Evolutionary conservation across 2,888 invertebrate genomes (phyloP), one percentile per base, ranked within the genome.

Genomic region (Furcula furcula): DNA sequence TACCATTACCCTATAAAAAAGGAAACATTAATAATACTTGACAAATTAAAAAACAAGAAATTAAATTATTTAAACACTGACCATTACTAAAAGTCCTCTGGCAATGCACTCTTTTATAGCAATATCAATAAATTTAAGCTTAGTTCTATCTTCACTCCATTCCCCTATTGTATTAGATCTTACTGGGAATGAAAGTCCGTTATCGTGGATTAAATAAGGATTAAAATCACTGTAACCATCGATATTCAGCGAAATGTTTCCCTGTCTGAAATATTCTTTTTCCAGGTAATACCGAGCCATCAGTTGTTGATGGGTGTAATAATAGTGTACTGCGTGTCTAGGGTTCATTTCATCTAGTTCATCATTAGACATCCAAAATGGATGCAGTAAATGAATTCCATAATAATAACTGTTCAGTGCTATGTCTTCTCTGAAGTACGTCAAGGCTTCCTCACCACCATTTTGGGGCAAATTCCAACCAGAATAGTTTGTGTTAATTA

Each of bases 381-480:
- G 92, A 55, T 83, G 88, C 39, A 90, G 69, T 23, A 90, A 62
- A 49, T 92, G 90, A 47, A 90, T 71, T 45, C 88, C 90, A 47
- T 88, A 90, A 65, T 92, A 92, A 63, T 88, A 92, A 27, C 86
- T 76, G 59, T 92, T 92, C 7, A 92, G 62, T 13, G 89, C 90
- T 34, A 92, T 77, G 46, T 93, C 93, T 79, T 93, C 92, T 44
- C 90, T 90, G 57, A 92, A 93, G 56, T 93, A 93, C 36, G 91
- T 90, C 7, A 92, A 57, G 34, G 85, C 78, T 47, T 88, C 82
- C 46, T 91, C 90, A 31, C 84, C 81, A 36, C 71, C 76, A 34
- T 76, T 70, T 71, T 80, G 54, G 52, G 74, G 61, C 71, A 88
- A 40, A 57, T 91, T 91, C 90, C 90, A 91, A 31, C 87, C 76